Evolutionary conservation across 2,113 vertebrate species (phyloP).

Genomic region (Gavialis gangeticus): DNA sequence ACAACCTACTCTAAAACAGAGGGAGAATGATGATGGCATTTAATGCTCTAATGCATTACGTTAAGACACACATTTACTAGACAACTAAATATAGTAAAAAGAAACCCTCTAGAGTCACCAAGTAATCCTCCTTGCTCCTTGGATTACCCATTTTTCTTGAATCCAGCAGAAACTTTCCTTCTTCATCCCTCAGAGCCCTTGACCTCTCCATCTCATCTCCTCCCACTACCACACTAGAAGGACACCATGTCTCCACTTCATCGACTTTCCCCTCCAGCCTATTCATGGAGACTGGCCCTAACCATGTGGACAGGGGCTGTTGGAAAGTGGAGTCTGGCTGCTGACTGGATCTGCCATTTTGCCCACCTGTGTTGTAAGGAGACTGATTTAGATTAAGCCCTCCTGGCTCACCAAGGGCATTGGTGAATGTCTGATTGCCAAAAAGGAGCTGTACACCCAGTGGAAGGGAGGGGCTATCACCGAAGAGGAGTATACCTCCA

Average conservation of each 20-base stretch:
- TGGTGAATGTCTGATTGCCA: too few relatives aligned
- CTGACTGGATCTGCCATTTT: too few relatives aligned
- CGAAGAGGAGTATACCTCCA: too few relatives aligned
- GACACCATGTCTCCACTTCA: neutral
- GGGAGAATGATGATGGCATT: slow-evolving; percentile 12
- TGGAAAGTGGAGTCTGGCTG: too few relatives aligned
- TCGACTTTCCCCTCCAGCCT: neutral
- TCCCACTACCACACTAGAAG: neutral
- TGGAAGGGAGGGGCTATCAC: too few relatives aligned
- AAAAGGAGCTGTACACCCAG: too few relatives aligned
- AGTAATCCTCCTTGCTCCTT: neutral
- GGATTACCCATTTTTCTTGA: slow-evolving; percentile 7
- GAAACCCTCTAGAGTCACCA: neutral
- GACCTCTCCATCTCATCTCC: neutral
- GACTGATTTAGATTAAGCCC: too few relatives aligned
- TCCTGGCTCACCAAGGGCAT: too few relatives aligned
- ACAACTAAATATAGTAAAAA: slow-evolving; percentile 11
- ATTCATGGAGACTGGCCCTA: too few relatives aligned
- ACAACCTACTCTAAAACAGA: neutral
- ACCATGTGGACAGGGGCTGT: too few relatives aligned
- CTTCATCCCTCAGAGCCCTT: neutral
- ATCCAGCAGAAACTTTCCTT: neutral
- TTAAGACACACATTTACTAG: slow-evolving; percentile 33
- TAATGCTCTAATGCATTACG: slow-evolving; percentile 35
- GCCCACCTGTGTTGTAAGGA: too few relatives aligned